Evolutionary conservation across 2,888 invertebrate species (phyloP).

Genomic region (Eubasilissa splendida): DNA sequence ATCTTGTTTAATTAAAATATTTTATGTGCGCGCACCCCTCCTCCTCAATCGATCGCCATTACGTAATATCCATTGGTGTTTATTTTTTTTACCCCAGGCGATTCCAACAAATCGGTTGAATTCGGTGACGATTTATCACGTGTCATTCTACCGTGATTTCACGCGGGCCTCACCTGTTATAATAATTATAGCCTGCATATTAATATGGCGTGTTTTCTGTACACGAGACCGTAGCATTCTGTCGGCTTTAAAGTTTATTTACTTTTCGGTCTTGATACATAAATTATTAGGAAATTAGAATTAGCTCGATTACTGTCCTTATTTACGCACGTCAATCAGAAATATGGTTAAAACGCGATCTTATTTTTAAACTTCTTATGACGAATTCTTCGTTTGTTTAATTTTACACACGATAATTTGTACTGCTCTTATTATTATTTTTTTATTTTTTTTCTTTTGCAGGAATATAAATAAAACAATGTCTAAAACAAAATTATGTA

Average conservation of each 20-base stretch:
- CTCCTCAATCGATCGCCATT: not conserved
- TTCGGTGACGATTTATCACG: conserved; percentile 45
- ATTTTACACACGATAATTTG: too few relatives aligned
- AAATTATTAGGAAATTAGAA: not conserved
- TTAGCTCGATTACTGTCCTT: not conserved
- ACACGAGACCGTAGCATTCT: not conserved
- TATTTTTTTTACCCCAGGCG: not conserved
- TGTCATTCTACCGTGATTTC: conserved; percentile 40
- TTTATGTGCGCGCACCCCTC: not conserved
- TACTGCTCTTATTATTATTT: too few relatives aligned
- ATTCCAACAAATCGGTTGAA: conserved; percentile 24
- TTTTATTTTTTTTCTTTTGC: too few relatives aligned
- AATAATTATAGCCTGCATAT: conserved; percentile 8
- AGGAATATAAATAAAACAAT: too few relatives aligned
- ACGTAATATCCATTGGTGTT: conserved; percentile 3
- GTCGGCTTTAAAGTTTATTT: not conserved
- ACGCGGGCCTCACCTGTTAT: conserved; percentile 24
- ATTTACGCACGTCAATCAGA: not conserved
- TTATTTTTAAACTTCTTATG: too few relatives aligned
- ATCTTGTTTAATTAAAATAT: too few relatives aligned
- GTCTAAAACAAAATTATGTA: too few relatives aligned
- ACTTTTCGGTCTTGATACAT: conserved; percentile 3
- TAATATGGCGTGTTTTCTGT: not conserved
- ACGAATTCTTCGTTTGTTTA: too few relatives aligned
- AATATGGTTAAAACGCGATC: too few relatives aligned